Evolutionary conservation across 2,888 invertebrate genomes (phyloP).

Genomic region (Hydrotaea diabolus): DNA sequence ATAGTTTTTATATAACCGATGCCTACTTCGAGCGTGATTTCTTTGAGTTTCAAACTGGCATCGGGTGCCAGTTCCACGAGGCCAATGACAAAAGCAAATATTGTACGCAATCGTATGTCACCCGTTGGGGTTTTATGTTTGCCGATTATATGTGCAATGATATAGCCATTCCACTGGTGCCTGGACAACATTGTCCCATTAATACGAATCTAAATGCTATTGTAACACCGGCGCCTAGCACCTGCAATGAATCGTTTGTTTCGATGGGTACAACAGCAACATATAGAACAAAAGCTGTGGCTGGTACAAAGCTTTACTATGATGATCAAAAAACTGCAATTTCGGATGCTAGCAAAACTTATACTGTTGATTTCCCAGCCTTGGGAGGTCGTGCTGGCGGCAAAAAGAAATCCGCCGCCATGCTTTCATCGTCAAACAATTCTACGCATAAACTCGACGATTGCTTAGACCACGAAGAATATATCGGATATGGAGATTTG

Average conservation of each 20-base stretch:
- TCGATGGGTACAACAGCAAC: conserved; percentile 69
- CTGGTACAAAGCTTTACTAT: conserved; percentile 69
- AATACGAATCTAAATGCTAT: conserved; percentile 65
- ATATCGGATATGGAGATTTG: conserved; percentile 3
- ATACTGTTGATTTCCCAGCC: conserved; percentile 54
- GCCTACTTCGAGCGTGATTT: conserved; percentile 74
- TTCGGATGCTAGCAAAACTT: conserved; percentile 52
- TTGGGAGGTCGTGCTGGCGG: conserved; percentile 54
- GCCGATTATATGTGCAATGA: conserved; percentile 81
- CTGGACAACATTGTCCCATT: conserved; percentile 80
- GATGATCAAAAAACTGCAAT: conserved; percentile 69
- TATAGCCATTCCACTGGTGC: conserved; percentile 78
- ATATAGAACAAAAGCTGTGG: conserved; percentile 69
- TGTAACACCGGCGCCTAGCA: conserved; percentile 66
- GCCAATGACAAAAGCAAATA: conserved; percentile 76
- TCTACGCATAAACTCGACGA: conserved; percentile 55
- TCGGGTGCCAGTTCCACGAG: conserved; percentile 81
- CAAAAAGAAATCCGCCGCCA: conserved; percentile 31
- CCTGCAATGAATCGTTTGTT: conserved; percentile 65
- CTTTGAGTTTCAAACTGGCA: conserved; percentile 76
- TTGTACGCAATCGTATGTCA: conserved; percentile 81
- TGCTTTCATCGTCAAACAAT: conserved; percentile 16
- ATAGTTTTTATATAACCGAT: conserved; percentile 73
- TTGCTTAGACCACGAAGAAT: background rate
- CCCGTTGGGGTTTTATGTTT: conserved; percentile 80